Conservation (phyloP, 1,140 invertebrate genomes). For the Aphaenogaster rudis region DNA sequence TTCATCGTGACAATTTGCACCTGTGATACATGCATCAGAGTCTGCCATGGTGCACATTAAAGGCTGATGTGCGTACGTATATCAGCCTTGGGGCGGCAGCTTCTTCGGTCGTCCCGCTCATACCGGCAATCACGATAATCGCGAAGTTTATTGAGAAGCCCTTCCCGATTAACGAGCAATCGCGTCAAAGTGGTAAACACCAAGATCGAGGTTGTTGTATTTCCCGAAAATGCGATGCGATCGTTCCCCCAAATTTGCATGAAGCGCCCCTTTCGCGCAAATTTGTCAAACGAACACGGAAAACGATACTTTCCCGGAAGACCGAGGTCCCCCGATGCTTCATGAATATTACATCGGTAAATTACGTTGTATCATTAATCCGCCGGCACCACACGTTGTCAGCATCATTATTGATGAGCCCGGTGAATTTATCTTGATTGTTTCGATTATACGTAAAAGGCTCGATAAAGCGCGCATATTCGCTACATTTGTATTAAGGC, state of each 20-base stretch:
- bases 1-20: conserved; percentile 41
- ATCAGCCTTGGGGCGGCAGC: conserved; percentile 59
- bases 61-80: conserved; percentile 42
- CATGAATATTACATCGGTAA: conserved; percentile 6
- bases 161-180: conserved; percentile 60
- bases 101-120: not conserved
- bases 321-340: not conserved
- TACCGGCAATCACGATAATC: conserved; percentile 62
- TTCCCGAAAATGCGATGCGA: conserved; percentile 34
- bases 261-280: not conserved
- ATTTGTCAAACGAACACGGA: not conserved
- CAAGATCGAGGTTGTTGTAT: not conserved
- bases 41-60: conserved; percentile 55
- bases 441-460: not conserved
- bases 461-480: not conserved
- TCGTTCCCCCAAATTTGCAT: conserved; percentile 21
- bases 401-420: conserved; percentile 9
- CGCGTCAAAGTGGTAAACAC: conserved; percentile 22
- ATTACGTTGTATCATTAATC: not conserved
- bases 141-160: conserved; percentile 48
- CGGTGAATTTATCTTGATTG: not conserved
- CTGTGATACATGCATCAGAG: conserved; percentile 37
- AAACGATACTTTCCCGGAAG: not conserved
- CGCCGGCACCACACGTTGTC: not conserved
- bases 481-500: conserved; percentile 13